Percentiles rank a stretch among this genome's conserved stretches.
Conservation (phyloP, 2,888 invertebrate genomes). For the Pollenia griseotomentosa region DNA sequence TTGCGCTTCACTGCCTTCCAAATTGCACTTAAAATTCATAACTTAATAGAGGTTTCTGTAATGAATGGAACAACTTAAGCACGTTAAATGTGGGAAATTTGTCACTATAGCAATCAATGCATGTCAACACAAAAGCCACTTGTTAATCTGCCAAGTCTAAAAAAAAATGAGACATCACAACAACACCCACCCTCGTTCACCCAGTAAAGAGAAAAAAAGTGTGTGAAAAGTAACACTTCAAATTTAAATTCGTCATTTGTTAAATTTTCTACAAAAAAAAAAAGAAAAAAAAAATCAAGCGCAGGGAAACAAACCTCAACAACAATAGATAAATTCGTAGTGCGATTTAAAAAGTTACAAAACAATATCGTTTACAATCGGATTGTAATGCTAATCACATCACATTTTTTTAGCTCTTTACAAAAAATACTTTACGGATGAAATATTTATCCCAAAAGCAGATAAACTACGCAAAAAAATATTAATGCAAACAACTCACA, state of each 20-base stretch:
- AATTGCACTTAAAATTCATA: slow-evolving; percentile 76
- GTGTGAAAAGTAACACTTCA: slow-evolving; percentile 73
- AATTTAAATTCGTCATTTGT: slow-evolving; percentile 69
- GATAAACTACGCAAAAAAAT: slow-evolving; percentile 74
- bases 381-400: slow-evolving; percentile 81
- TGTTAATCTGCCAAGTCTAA: slow-evolving; percentile 68
- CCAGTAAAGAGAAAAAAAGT: slow-evolving; percentile 17
- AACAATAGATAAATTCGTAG: slow-evolving; percentile 58
- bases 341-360: slow-evolving; percentile 75
- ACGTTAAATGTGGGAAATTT: slow-evolving; percentile 79
- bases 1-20: slow-evolving; percentile 79
- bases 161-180: slow-evolving; percentile 34
- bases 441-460: slow-evolving; percentile 69
- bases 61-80: slow-evolving; percentile 72
- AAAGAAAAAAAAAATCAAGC: background rate
- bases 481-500: slow-evolving; percentile 9
- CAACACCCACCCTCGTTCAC: slow-evolving; percentile 59
- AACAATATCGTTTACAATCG: slow-evolving; percentile 80
- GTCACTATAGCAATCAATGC: slow-evolving; percentile 72
- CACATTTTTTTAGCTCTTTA: slow-evolving; percentile 63
- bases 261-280: slow-evolving; percentile 44
- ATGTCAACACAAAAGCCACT: slow-evolving; percentile 73
- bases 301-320: slow-evolving; percentile 38
- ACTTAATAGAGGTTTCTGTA: slow-evolving; percentile 38
- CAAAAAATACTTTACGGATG: slow-evolving; percentile 61